Base-by-base conservation (phyloP, 2,797 vertebrate genomes). In the Lepus townsendii region DNA sequence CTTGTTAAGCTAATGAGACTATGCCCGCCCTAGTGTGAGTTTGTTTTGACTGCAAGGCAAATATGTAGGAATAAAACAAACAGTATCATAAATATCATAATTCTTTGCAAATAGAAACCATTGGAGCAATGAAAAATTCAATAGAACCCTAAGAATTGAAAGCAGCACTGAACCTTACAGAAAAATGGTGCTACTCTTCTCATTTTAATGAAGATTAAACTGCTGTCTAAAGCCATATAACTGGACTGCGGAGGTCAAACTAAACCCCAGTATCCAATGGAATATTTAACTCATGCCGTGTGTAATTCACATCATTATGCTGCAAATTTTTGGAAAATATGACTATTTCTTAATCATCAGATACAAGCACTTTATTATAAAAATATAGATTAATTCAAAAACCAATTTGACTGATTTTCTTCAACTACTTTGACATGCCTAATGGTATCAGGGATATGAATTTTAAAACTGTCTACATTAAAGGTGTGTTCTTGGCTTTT, bases 371-470 rank as follows among this genome's bases (percentile, higher is more conserved):
- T 88, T 57, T 88, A 57, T 75, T 38, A 30, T 66, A 72, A 71
- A 87, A 83, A 30, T 60, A 63, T 69, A 76, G 57, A 13, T 89
- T 75, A 79, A 80, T 83, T 57, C 42, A 50, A 75, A 91, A 94
- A 13, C 7, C 13, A 90, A 20, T 77, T 32, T 78, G 27, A 76
- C 85, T 93, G 38, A 78, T 93, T 95, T 97, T 94, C 32, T 19
- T 79, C 32, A 57, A 80, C 65, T 85, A 88, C 47, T 30, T 83
- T 90, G 8, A 92, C 50, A 95, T 95, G 47, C 47, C 75, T 75
- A 83, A 30, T 63, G 68, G 12, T 88, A 94, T 76, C 27, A 78
- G 9, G 50, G 66, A 69, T 90, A 94, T 91, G 32, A 93, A 94
- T 68, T 93, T 90, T 92, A 32, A 68, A 95, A 92, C 13, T 88